Conservation (phyloP, 2,113 vertebrate genomes). For the Gobio gobio region DNA sequence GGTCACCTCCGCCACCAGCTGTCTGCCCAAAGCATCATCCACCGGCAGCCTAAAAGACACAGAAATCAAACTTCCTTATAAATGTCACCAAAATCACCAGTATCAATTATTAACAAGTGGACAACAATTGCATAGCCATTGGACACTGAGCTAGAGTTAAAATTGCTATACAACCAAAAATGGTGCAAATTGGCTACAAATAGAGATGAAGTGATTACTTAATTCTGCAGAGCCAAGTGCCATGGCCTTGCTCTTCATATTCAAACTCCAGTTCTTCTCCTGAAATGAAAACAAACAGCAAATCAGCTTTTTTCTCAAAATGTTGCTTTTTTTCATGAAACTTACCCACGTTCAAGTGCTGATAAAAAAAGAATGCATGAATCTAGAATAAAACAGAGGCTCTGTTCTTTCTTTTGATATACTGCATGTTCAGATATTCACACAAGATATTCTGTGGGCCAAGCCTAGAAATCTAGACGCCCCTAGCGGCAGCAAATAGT, state of each 20-base stretch:
- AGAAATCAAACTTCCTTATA: not conserved
- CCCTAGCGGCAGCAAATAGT: no score
- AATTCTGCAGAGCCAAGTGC: constrained; percentile 94
- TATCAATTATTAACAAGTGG: not conserved
- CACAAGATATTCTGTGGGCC: no score
- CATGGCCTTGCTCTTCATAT: constrained; percentile 91
- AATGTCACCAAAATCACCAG: not conserved
- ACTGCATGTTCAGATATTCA: no score
- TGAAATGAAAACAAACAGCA: constrained; percentile 56
- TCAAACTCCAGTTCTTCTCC: constrained; percentile 97
- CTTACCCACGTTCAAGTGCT: no score
- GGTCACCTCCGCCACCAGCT: constrained; percentile 91
- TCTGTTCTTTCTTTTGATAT: no score
- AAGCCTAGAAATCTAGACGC: no score
- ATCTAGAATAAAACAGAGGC: no score
- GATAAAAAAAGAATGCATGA: no score
- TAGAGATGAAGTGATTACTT: constrained; percentile 75
- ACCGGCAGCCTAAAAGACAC: constrained; percentile 83
- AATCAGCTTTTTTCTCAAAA: no score
- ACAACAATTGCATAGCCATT: not conserved
- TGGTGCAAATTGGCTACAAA: not conserved
- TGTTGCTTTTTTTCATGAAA: no score
- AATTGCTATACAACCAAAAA: not conserved
- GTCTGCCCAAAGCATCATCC: constrained; percentile 89
- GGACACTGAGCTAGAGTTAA: not conserved